These are phyloP conservation scores for Beroe forskalii DNA, from an alignment of 37 sponge, comb jelly and placozoan species.

Conservation along the genomic window DNA sequence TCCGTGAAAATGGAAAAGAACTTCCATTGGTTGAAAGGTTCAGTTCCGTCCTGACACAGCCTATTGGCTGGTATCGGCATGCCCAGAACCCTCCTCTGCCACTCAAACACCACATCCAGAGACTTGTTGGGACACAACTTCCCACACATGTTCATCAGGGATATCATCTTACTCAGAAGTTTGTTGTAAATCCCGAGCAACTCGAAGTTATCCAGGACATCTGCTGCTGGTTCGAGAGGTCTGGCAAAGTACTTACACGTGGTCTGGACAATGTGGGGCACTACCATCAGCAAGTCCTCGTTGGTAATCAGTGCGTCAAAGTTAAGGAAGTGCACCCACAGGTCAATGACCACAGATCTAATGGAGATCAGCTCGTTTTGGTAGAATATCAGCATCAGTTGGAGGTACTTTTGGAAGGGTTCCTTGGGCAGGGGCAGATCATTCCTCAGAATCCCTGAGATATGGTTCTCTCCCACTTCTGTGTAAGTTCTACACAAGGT, in stretches of 20 bases:
- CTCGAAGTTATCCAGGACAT: constrained; percentile 59
- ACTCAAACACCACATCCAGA: constrained; percentile 52
- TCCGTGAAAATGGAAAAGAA: constrained; percentile 60
- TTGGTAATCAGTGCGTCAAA: constrained; percentile 19
- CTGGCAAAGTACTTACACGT: constrained; percentile 10
- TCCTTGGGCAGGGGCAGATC: constrained; percentile 6
- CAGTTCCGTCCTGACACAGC: constrained; percentile 7
- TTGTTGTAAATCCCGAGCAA: constrained; percentile 16
- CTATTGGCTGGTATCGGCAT: constrained; percentile 14
- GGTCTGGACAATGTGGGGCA: constrained; percentile 46
- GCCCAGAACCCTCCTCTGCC: constrained; percentile 47
- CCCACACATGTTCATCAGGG: not conserved
- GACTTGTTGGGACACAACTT: constrained; percentile 59
- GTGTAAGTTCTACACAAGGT: constrained; percentile 32
- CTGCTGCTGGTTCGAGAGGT: constrained; percentile 7
- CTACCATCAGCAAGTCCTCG: constrained; percentile 21
- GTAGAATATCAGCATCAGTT: constrained; percentile 60
- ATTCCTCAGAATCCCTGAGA: constrained; percentile 23
- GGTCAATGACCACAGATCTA: constrained; percentile 2
- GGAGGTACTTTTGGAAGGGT: constrained; percentile 58
- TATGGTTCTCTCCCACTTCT: constrained; percentile 40
- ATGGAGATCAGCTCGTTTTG: constrained; percentile 13
- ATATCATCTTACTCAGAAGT: constrained; percentile 49
- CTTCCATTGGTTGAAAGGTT: constrained; percentile 44
- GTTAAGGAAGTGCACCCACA: constrained; percentile 61